phyloP scores from a whole-genome alignment of 1,140 invertebrate genomes.

The Samia ricini region DNA sequence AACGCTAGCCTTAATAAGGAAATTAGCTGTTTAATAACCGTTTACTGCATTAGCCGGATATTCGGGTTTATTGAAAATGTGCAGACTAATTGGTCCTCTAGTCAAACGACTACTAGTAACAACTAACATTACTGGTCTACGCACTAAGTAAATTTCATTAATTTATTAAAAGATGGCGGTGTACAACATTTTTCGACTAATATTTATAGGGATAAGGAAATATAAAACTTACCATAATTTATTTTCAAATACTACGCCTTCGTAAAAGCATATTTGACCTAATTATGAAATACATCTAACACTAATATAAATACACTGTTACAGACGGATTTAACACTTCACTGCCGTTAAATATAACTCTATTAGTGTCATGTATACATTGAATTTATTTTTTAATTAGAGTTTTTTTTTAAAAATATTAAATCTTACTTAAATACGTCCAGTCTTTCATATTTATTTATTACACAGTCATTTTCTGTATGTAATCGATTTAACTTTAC shows the following conservation, averaged over 20 bases:
- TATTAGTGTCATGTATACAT: not conserved
- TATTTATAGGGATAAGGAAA: not conserved
- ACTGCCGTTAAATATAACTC: not conserved
- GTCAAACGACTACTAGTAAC: no score
- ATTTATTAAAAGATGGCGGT: not conserved
- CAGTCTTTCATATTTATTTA: not conserved
- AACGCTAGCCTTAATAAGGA: no score
- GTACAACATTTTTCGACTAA: no score
- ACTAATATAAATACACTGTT: not conserved
- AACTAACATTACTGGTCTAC: no score
- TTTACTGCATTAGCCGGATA: no score
- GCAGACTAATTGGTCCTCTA: no score
- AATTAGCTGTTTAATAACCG: no score
- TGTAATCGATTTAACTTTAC: not conserved
- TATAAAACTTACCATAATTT: slow-evolving; percentile 11
- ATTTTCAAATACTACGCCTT: not conserved
- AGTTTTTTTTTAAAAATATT: not conserved
- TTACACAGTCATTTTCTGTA: not conserved
- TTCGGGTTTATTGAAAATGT: no score
- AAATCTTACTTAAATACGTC: not conserved
- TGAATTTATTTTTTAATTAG: not conserved
- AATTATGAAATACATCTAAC: slow-evolving; percentile 5
- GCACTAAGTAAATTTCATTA: not conserved
- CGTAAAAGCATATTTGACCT: not conserved
- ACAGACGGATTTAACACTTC: slow-evolving; percentile 7